Base-by-base conservation (phyloP, 2,888 invertebrate species). In the Stenoptilia bipunctidactyla region DNA sequence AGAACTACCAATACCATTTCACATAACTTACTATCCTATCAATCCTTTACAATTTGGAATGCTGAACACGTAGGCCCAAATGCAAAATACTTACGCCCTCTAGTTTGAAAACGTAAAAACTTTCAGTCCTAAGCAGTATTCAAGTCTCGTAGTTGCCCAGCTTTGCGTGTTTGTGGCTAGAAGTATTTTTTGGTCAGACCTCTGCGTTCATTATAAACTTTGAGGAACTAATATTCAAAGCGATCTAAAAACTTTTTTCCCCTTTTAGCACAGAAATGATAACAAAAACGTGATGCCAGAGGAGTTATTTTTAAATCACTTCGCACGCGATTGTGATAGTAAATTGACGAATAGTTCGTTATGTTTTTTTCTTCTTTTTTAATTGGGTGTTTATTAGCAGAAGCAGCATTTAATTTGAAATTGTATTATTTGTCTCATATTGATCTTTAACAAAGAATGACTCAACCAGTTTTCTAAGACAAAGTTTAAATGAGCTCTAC, bases 21-120 rank as follows among this genome's bases (percentile, higher is more conserved):
- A 14, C 33, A 39, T n/a, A 53, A 56, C 46, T 50, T 61, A 56
- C 67, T 72, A 70, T 71, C 72, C 20, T 20, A 76, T 67, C 72
- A 75, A 76, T 75, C 76, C 77, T 77, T 75, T 61, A 65, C 69
- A 61, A 70, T 77, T 80, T 75, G 72, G 76, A 76, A 79, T 80
- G 76, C 77, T 67, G 73, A 67, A 56, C 53, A 60, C 69, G 77
- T 69, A 64, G 57, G 61, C 61, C 66, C 65, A 75, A 76, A 80
- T 79, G 80, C 79, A 79, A 79, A 79, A 80, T 77, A 79, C 79
- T 79, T 77, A 76, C 75, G 75, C 76, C 65, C 66, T 64, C 68
- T 62, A 72, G 70, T 72, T 76, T 77, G 76, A 34, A 74, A 80
- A 75, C 76, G 66, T 70, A 74, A 80, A 77, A 67, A 75, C 80